phyloP scores from a whole-genome alignment of 2,888 invertebrate genomes.

The Andrena marginata region DNA sequence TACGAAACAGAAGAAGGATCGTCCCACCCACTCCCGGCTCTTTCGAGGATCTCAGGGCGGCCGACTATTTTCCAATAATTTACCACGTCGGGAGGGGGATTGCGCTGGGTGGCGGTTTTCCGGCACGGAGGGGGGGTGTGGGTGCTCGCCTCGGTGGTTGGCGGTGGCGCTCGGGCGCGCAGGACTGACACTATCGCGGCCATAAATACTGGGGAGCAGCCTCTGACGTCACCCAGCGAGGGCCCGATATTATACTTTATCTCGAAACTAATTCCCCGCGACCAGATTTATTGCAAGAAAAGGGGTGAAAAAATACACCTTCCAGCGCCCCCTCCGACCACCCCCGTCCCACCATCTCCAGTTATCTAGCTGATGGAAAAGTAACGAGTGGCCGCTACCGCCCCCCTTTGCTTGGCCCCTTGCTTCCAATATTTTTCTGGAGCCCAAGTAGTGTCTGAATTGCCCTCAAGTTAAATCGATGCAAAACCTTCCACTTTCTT shows the following conservation, averaged over 20 bases:
- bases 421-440: not conserved
- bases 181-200: slow-evolving; percentile 84
- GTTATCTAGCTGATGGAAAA: slow-evolving; percentile 84
- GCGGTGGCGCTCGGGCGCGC: slow-evolving; percentile 73
- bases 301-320: slow-evolving; percentile 81
- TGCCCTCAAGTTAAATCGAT: not conserved
- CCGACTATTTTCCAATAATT: slow-evolving; percentile 85
- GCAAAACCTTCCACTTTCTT: not conserved
- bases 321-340: slow-evolving; percentile 44
- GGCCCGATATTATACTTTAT: slow-evolving; percentile 85
- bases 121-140: slow-evolving; percentile 43
- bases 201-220: slow-evolving; percentile 83
- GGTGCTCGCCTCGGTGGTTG: slow-evolving; percentile 13
- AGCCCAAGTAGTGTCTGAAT: not conserved
- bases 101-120: slow-evolving; percentile 65
- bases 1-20: slow-evolving; percentile 79
- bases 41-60: slow-evolving; percentile 69
- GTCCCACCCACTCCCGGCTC: slow-evolving; percentile 35
- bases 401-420: not conserved
- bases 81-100: slow-evolving; percentile 54
- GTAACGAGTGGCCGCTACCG: slow-evolving; percentile 52
- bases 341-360: slow-evolving; percentile 31
- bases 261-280: slow-evolving; percentile 85
- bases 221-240: slow-evolving; percentile 84
- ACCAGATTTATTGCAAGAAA: slow-evolving; percentile 85